A percentile compares a stretch with the other conserved stretches of the same genome.
Conservation (phyloP, 2,797 vertebrate genomes). For the Arremon aurantiirostris region DNA sequence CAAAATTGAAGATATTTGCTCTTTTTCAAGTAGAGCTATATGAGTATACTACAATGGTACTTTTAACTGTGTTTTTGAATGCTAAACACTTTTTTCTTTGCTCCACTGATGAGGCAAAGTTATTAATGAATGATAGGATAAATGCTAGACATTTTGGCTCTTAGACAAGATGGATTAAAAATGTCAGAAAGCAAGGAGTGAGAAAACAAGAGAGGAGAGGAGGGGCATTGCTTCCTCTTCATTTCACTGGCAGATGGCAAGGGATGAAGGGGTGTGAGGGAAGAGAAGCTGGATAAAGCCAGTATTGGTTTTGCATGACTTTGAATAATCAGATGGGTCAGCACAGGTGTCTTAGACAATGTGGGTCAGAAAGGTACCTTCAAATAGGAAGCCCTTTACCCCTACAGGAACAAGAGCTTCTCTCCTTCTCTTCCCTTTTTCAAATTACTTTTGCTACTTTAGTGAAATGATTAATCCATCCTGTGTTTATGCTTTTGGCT, state of each 20-base stretch:
- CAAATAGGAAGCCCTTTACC: not conserved
- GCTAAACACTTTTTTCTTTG: not conserved
- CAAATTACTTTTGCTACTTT: not conserved
- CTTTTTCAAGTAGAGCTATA: not conserved
- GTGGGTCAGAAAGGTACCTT: not conserved
- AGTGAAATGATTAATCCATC: not conserved
- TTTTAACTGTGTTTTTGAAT: not conserved
- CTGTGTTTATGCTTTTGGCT: constrained; percentile 4
- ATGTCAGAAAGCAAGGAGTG: not conserved
- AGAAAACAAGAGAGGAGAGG: not conserved
- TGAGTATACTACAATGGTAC: not conserved
- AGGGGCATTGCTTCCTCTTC: not conserved
- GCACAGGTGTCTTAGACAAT: no score
- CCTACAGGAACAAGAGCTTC: not conserved
- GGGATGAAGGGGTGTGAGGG: not conserved
- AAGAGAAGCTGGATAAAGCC: not conserved
- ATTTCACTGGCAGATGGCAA: not conserved
- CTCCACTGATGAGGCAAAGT: not conserved
- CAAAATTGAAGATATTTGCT: not conserved
- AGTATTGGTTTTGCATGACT: not conserved
- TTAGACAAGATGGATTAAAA: not conserved
- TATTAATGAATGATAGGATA: not conserved
- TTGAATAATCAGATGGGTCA: no score
- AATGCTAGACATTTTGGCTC: not conserved
- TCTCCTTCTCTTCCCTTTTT: not conserved